Evolutionary conservation across 2,797 vertebrate genomes (phyloP), one percentile per base, ranked within the genome.

Genomic region (Sebastes hubbsi): DNA sequence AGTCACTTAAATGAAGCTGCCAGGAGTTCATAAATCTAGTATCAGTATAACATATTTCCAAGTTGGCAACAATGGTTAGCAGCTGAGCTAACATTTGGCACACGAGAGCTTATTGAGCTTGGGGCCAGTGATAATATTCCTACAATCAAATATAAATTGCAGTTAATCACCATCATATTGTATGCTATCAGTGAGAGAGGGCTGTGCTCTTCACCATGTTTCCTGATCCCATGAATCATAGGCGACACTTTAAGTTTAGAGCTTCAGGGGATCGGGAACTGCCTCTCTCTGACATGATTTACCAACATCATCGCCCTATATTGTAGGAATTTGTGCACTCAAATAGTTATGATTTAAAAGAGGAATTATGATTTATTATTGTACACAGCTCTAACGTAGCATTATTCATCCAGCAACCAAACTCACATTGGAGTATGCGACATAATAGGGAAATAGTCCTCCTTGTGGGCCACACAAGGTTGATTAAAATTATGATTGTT

Each of bases 41-140:
- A 62, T 32, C 27, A 62, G 58, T 52, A 6, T 52, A 72, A 60
- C 62, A 63, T 70, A 65, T 80, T 62, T 42, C 10, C 42, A 86
- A 30, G 16, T 65, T 83, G 82, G 71, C 77, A 63, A 20, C 46
- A 34, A 14, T 46, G 6, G 46, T 75, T 72, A 55, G 42, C 49
- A 75, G 73, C 72, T 68, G 65, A 77, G 65, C 71, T 65, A 80
- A 77, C 29, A 69, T 75, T 78, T 81, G 71, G 61, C 66, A 77
- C 69, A 36, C 5, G 32, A 24, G 24, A 72, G 66, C 27, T 70
- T 52, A 52, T 69, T 69, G 30, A 49, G 68, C 13, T 32, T 25
- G 36, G 12, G 46, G 42, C 58, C 61, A 63, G 58, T 27, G 7
- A 62, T 52, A 52, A 30, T 20, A 64, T 36, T 52, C 59, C 59